phyloP scores from a whole-genome alignment of 2,797 vertebrate species.

The Eutrigla gurnardus region DNA sequence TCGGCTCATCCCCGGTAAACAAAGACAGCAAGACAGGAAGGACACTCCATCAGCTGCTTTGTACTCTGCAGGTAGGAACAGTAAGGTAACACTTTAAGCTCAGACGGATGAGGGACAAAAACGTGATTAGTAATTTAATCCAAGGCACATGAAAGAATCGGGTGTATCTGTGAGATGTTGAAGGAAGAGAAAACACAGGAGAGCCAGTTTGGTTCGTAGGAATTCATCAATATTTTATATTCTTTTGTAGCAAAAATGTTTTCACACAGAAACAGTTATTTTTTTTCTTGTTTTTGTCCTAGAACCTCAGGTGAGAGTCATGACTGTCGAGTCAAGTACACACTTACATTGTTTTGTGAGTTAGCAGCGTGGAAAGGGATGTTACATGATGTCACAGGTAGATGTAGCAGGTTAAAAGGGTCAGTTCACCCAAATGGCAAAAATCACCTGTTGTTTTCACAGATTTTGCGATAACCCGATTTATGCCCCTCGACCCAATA shows the following conservation, averaged over 20 bases:
- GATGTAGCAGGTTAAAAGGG: slow-evolving; percentile 36
- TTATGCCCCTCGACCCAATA: background rate
- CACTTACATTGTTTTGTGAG: slow-evolving; percentile 74
- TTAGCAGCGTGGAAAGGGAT: slow-evolving; percentile 64
- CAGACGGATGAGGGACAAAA: slow-evolving; percentile 10
- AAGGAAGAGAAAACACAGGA: slow-evolving; percentile 66
- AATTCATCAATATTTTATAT: slow-evolving; percentile 84
- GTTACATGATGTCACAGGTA: slow-evolving; percentile 51
- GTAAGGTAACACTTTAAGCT: background rate
- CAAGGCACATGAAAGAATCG: slow-evolving; percentile 8
- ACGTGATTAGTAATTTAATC: slow-evolving; percentile 31
- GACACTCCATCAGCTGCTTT: slow-evolving; percentile 36
- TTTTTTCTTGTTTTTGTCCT: slow-evolving; percentile 72
- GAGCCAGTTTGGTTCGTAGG: slow-evolving; percentile 75
- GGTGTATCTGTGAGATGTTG: background rate
- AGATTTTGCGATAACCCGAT: background rate
- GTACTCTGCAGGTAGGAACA: slow-evolving; percentile 4
- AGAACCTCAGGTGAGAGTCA: slow-evolving; percentile 88
- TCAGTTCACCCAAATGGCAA: slow-evolving; percentile 34
- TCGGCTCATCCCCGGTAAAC: slow-evolving; percentile 59
- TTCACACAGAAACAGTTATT: slow-evolving; percentile 86
- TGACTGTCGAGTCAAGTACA: slow-evolving; percentile 80
- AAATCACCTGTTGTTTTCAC: background rate
- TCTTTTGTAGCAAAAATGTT: slow-evolving; percentile 87
- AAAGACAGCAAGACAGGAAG: slow-evolving; percentile 42